Evolutionary conservation across 2,888 invertebrate species (phyloP).

Genomic region (Erebia epiphron): DNA sequence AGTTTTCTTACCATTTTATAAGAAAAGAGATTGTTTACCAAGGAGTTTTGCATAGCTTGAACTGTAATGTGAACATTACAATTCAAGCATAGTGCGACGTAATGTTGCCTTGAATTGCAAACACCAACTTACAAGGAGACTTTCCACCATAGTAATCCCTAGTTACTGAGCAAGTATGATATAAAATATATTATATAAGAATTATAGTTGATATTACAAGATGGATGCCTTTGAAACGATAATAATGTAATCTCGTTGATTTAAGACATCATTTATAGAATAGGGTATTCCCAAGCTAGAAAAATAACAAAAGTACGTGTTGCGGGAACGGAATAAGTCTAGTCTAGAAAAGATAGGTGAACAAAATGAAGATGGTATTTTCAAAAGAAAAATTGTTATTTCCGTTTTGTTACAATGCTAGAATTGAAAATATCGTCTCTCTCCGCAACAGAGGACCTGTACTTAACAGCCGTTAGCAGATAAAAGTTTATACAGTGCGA

Average conservation of each 20-base stretch:
- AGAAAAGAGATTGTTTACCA: too few species aligned
- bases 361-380: slow-evolving; percentile 15
- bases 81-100: too few species aligned
- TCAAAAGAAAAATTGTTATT: slow-evolving; percentile 18
- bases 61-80: too few species aligned
- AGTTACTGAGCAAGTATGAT: too few species aligned
- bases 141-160: too few species aligned
- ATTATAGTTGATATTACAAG: background rate
- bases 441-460: background rate
- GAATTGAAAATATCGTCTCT: slow-evolving; percentile 15
- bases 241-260: slow-evolving; percentile 5
- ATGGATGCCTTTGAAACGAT: background rate
- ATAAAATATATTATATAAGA: too few species aligned
- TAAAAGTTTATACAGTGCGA: slow-evolving; percentile 5
- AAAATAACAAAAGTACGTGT: slow-evolving; percentile 19
- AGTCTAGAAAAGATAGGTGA: slow-evolving; percentile 13
- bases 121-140: too few species aligned
- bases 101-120: too few species aligned
- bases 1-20: too few species aligned
- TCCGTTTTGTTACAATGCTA: slow-evolving; percentile 12
- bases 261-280: slow-evolving; percentile 18
- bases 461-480: slow-evolving; percentile 3
- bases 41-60: too few species aligned
- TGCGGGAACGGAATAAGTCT: slow-evolving; percentile 7
- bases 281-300: slow-evolving; percentile 15